A percentile compares a stretch with the other conserved stretches of the same genome.
Evolutionary conservation across 2,797 vertebrate species (phyloP).

Genomic region (Sebastolobus altivelis): DNA sequence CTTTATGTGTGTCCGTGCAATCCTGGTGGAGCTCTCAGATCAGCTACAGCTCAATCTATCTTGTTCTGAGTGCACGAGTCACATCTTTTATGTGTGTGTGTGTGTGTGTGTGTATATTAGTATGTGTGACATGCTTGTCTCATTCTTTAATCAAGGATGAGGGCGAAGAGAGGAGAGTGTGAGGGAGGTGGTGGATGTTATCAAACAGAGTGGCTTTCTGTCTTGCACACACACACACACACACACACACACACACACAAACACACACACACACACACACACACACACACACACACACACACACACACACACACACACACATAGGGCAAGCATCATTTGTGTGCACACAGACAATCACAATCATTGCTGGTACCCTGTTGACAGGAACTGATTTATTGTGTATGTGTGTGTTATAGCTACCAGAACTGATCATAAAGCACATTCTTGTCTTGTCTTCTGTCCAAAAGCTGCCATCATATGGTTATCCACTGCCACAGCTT

Average conservation of each 20-base stretch:
- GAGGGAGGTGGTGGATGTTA: conserved; percentile 60
- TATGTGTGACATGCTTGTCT: conserved; percentile 58
- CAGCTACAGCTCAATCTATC: conserved; percentile 53
- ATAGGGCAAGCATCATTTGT: conserved; percentile 20
- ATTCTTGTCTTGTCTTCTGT: conserved; percentile 17
- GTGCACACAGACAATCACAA: conserved; percentile 45
- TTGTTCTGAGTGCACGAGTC: conserved; percentile 45
- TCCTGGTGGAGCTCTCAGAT: conserved; percentile 45
- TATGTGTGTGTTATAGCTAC: conserved; percentile 34
- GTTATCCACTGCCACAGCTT: conserved; percentile 24
- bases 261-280: conserved; percentile 3
- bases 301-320: conserved; percentile 27
- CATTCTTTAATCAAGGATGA: conserved; percentile 73
- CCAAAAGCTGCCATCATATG: conserved; percentile 59
- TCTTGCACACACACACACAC: conserved; percentile 16
- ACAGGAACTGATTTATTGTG: conserved; percentile 37
- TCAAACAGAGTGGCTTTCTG: conserved; percentile 75
- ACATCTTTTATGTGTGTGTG: conserved; percentile 22
- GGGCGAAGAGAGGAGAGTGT: conserved; percentile 48
- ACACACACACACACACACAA: conserved; percentile 9
- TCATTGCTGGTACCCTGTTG: conserved; percentile 16
- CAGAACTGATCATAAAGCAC: conserved; percentile 20
- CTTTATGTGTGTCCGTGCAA: conserved; percentile 56
- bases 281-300: conserved; percentile 9
- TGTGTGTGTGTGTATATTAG: conserved; percentile 27